Evolutionary conservation across 2,797 vertebrate genomes (phyloP), one percentile per base, ranked within the genome.

Genomic region (Dipus sagitta): DNA sequence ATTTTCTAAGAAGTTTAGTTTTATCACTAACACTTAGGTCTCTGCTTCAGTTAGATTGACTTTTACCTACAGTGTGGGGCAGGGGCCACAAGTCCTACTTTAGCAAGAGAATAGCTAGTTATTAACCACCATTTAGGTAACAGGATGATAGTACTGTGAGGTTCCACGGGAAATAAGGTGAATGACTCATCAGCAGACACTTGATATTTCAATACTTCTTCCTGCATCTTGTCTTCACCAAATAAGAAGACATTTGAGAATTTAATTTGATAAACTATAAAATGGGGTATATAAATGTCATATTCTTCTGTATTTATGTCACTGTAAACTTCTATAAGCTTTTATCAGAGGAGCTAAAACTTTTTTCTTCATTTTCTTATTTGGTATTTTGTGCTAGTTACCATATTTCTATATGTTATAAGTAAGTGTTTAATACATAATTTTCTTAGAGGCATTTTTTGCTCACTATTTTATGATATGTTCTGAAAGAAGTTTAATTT

Each of bases 401-500:
- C 1, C 21, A 6, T 26, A 24, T n/a, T 4, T 81, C n/a, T 68
- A 13, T 6, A 20, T 17, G 13, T 58, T 65, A 28, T 32, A 67
- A 72, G 28, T 30, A 67, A 75, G 52, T 42, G 8, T 60, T 90
- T 62, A 82, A 47, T 52, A 71, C 32, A 11, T 24, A 54, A 70
- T 60, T 88, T 11, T 86, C 24, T 76, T 85, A 89, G 34, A 6
- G 82, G 42, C 38, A 58, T 34, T 38, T 75, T 74, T 78, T 83
- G 6, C 13, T 94, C 7, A 47, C 52, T 79, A 88, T 38, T 24
- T 52, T 14, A 52, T 6, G 6, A 21, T 92, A 14, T 28, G 0
- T 62, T 96, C 86, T 79, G 23, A 86, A 54, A 91, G 11, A 86
- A 54, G 20, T 86, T 65, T 83, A 54, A 68, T 92, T 88, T 52